These are phyloP conservation scores for Ellobium chinense DNA, from an alignment of 2,888 invertebrate genomes.

Conservation along the genomic window DNA sequence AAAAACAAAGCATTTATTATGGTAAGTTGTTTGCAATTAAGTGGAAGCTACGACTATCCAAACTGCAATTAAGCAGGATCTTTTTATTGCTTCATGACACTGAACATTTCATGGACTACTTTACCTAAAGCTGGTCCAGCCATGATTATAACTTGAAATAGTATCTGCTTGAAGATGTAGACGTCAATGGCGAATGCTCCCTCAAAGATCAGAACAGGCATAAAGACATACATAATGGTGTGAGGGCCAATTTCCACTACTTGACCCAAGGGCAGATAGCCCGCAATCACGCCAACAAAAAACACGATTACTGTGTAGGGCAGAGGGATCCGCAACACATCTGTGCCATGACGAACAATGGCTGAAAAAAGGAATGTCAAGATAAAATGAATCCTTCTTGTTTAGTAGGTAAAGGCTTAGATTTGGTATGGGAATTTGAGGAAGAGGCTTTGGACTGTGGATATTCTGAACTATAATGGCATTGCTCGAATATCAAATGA, in stretches of 20 bases:
- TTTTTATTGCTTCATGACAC: too few species aligned
- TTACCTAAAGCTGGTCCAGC: slow-evolving; percentile 77
- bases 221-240: slow-evolving; percentile 76
- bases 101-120: too few species aligned
- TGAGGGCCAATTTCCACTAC: slow-evolving; percentile 75
- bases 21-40: too few species aligned
- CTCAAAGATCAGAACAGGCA: slow-evolving; percentile 80
- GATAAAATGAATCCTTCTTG: too few species aligned
- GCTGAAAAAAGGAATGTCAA: slow-evolving; percentile 54
- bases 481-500: too few species aligned
- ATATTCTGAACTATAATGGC: too few species aligned
- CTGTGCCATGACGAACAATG: slow-evolving; percentile 59
- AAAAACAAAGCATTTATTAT: too few species aligned
- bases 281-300: slow-evolving; percentile 71
- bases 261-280: slow-evolving; percentile 55
- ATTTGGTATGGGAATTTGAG: too few species aligned
- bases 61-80: too few species aligned
- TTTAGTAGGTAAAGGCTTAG: too few species aligned
- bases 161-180: slow-evolving; percentile 76
- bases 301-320: slow-evolving; percentile 79
- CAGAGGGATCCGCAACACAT: slow-evolving; percentile 63
- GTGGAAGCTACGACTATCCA: too few species aligned
- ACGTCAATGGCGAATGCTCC: slow-evolving; percentile 79
- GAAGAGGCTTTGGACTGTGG: too few species aligned
- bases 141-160: slow-evolving; percentile 75